Evolutionary conservation across 2,797 vertebrate genomes (phyloP), one percentile per base, ranked within the genome.

Genomic region (Tadarida brasiliensis): DNA sequence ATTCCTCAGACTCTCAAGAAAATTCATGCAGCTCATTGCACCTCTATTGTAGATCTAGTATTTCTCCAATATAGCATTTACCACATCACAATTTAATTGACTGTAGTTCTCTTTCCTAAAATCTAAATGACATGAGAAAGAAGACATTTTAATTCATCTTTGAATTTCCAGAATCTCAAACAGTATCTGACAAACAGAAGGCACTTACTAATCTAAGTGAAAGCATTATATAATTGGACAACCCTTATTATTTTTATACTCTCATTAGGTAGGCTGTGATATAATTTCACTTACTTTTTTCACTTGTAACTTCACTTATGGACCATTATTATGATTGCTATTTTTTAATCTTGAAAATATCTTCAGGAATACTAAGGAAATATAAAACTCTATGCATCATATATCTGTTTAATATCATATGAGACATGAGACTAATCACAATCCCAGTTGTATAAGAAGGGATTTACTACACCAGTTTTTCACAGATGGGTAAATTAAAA

Each of bases 301-400:
- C 9, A 73, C 20, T 35, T 76, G 24, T 33, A 59, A 84, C 59
- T 94, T 91, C 77, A 78, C 7, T 84, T 77, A 28, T 19, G 24
- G 56, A 20, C 12, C 54, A 44, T 73, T 89, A 76, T 19, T 86
- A 67, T 65, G 30, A 80, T 76, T 85, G 33, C 3, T 17, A 76
- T 65, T 73, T 94, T 84, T 94, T 49, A 90, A 70, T 63, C 20
- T n/a, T 90, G 71, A 77, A 54, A 88, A 51, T 70, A 54, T 44
- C 33, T 56, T 87, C 6, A 86, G 24, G 15, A 91, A 33, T 30
- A 59, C 68, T 56, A 77, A 85, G 51, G 16, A 47, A 76, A 22
- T 47, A 14, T 78, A 65, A 89, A 91, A 44, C 5, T 56, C 17
- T 35, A 67, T 56, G 8, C 47, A 85, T 84, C 44, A 56, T 77